A percentile compares a stretch with the other conserved stretches of the same genome.
Evolutionary conservation across 92 coral and sea anemone genomes (phyloP).

Genomic region (Parazoanthus darwini): DNA sequence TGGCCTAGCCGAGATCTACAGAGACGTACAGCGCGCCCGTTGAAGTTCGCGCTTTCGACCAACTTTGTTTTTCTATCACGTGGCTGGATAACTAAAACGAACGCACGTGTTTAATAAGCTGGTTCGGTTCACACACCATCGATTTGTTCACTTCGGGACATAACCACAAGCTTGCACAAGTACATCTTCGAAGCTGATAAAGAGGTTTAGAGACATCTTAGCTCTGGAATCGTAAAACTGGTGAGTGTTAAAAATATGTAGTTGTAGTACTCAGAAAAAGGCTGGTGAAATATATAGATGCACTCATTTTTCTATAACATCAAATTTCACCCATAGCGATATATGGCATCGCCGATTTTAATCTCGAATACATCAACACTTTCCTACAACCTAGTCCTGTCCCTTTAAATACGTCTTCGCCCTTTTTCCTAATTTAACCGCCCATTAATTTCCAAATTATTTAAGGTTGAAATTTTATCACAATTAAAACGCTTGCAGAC

Average conservation of each 20-base stretch:
- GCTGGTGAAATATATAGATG: not conserved
- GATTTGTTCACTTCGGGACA: not conserved
- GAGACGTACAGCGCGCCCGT: not conserved
- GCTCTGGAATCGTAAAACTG: not conserved
- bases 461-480: not conserved
- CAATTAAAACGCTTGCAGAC: not conserved
- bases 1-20: not conserved
- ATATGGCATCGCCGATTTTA: not conserved
- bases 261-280: not conserved
- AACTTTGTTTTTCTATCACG: not conserved
- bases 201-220: not conserved
- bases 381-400: not conserved
- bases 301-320: not conserved
- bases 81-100: not conserved
- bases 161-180: not conserved
- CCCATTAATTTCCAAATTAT: not conserved
- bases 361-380: not conserved
- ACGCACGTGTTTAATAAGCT: constrained; percentile 12
- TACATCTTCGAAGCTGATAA: constrained; percentile 13
- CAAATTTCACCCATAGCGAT: not conserved
- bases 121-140: not conserved
- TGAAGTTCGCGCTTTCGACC: not conserved
- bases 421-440: not conserved
- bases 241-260: not conserved
- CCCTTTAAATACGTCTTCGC: too few relatives aligned